Conservation (phyloP, 2,113 vertebrate genomes). For the Saimiri boliviensis region DNA sequence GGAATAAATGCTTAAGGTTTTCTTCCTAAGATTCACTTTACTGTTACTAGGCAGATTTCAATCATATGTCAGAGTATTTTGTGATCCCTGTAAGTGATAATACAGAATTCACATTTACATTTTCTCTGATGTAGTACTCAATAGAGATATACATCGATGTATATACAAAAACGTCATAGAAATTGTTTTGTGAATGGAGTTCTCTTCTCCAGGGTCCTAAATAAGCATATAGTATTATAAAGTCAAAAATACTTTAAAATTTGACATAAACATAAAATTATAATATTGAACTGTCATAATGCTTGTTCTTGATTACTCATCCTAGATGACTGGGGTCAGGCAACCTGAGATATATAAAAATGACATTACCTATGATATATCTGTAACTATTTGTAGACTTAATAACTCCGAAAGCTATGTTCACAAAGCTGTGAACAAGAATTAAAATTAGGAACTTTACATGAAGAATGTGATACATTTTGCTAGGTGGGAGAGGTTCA, state of each 20-base stretch:
- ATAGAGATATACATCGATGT: neutral
- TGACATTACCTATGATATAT: neutral
- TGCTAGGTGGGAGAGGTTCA: neutral
- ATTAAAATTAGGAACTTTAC: neutral
- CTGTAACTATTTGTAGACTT: neutral
- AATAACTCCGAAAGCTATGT: neutral
- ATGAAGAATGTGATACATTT: neutral
- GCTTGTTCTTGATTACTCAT: neutral
- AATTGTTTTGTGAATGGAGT: neutral
- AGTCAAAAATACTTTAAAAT: neutral
- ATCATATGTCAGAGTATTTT: conserved; percentile 71
- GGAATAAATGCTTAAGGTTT: conserved; percentile 77
- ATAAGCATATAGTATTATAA: neutral
- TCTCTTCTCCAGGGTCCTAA: neutral
- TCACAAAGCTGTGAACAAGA: neutral
- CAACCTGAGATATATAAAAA: neutral
- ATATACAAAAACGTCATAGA: neutral
- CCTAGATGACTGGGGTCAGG: neutral
- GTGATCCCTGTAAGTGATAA: conserved; percentile 51
- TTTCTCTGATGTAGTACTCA: neutral
- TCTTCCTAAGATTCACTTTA: conserved; percentile 72
- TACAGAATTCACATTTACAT: conserved; percentile 32
- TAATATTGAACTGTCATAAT: neutral
- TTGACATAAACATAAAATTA: neutral
- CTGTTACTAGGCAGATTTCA: conserved; percentile 64